These are phyloP conservation scores for Hippopotamyrus pictus DNA, from an alignment of 2,797 vertebrate genomes.

Conservation along the genomic window DNA sequence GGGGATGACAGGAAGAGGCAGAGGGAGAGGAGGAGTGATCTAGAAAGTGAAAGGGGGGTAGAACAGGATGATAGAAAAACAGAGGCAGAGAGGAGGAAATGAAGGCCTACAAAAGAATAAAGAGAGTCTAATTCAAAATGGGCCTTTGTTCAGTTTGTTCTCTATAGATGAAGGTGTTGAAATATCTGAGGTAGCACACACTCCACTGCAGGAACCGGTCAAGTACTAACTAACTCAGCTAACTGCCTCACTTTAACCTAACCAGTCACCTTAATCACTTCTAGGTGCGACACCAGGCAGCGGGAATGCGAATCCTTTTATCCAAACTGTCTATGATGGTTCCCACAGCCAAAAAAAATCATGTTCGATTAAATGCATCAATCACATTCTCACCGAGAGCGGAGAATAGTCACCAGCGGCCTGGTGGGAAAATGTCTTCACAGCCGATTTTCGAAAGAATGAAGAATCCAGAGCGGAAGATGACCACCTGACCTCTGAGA, in stretches of 20 bases:
- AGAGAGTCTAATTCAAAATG: constrained; percentile 67
- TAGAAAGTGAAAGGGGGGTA: constrained; percentile 50
- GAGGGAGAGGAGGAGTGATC: constrained; percentile 44
- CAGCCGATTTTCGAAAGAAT: neutral
- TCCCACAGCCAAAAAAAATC: neutral
- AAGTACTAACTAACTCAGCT: neutral
- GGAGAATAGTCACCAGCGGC: neutral
- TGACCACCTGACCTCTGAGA: neutral
- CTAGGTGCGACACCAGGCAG: neutral
- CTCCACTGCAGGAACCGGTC: neutral
- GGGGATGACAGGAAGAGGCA: constrained; percentile 37
- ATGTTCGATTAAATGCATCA: neutral
- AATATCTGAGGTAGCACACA: neutral
- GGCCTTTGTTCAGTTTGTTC: constrained; percentile 8
- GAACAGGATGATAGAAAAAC: constrained; percentile 26
- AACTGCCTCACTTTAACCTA: neutral
- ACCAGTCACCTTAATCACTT: neutral
- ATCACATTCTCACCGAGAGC: neutral
- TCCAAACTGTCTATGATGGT: neutral
- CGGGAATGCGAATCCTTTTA: neutral
- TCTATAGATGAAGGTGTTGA: neutral
- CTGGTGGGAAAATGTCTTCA: neutral
- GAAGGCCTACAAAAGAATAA: neutral
- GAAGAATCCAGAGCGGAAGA: neutral
- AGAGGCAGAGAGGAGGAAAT: constrained; percentile 8